Evolutionary conservation across 2,113 vertebrate genomes (phyloP), one percentile per base, ranked within the genome.

Genomic region (Psettodes erumei): DNA sequence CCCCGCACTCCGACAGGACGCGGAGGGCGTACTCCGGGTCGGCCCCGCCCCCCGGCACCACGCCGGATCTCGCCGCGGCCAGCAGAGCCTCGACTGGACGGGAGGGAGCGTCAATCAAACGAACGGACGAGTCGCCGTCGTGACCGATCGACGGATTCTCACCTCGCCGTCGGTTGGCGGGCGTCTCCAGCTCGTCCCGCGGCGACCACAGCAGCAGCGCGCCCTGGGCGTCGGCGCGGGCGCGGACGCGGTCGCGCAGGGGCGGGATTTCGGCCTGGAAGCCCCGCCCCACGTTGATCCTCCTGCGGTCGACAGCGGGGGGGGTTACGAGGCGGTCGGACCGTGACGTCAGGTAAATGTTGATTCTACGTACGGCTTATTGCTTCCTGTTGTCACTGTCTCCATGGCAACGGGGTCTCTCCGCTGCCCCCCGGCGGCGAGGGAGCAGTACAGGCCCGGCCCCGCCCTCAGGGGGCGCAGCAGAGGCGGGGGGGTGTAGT

Each of bases 221-320:
- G 81, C 75, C 70, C 45, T 90, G 87, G 89, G 85, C 77, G 53
- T 85, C 61, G 0, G 21, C 37, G 12, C n/a, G 15, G 3, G 56
- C 32, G 3, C 48, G 0, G 13, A 35, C 66, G 12, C 1, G n/a
- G n/a, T 30, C 10, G 3, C 0, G 33, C 1, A 85, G 50, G 1
- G 21, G 18, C 0, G 85, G 85, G 74, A 88, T 61, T 7, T 89
- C 61, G 11, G 85, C 87, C 79, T 90, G 89, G 67, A 86, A 89
- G 54, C 32, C 21, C 71, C 7, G 37, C 51, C 87, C 89, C 3
- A 83, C 8, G 9, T 90, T 90, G 76, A 86, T 85, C 48, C 37
- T 16, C 48, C 87, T 89, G 69, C 56, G 71, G 79, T 66, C 60
- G 63, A 63, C 56, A 77, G 56, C 47, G 56, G 21, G 8, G 21